Evolutionary conservation across 30 jellyfish, hydroid and myxozoan genomes (phyloP), one percentile per base, ranked within the genome.

Genomic region (Aurelia aurita complex sp. Pacific): DNA sequence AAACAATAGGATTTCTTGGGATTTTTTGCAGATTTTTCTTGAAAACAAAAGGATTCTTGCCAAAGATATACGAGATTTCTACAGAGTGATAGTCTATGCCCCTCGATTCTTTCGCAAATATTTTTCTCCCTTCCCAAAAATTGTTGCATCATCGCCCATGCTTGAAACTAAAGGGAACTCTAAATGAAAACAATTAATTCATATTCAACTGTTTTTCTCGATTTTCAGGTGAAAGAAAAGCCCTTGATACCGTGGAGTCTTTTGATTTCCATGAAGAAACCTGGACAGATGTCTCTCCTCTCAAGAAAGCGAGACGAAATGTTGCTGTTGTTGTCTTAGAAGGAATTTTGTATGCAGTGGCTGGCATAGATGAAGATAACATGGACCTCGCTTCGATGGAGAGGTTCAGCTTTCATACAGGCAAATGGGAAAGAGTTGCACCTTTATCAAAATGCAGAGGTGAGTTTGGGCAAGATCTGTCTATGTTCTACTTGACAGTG

Each of bases 371-470:
- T 23, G 67, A 64, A 19, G 85, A 79, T 12, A 53, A 62, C 69
- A 77, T 29, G 35, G 97, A 91, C 71, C 83, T 91, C 85, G 92
- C 34, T 8, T 64, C 96, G 16, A 89, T 76, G 34, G 97, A 91
- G 68, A 70, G 85, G 52, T 91, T 85, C 62, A 89, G 75, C 53
- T 53, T 65, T 36, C 80, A 64, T 11, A 70, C 73, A 11, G 89
- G 85, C 68, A 18, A 52, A 69, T 91, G 97, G 97, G 82, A 55
- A 40, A 53, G 77, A 17, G 96, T 80, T 3, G 96, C 97, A 69
- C 77, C 96, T 36, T 76, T 91, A 32, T 76, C 82, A 29, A 46
- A 50, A 14, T 91, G 97, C 83, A 84, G 74, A 91, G 97, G 97
- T 91, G 59, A 54, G 91, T 34, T 1, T 46, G 14, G 2, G 12